A percentile compares a stretch with the other conserved stretches of the same genome.
phyloP scores from a whole-genome alignment of 1,140 invertebrate genomes.

The Bombus vancouverensis region DNA sequence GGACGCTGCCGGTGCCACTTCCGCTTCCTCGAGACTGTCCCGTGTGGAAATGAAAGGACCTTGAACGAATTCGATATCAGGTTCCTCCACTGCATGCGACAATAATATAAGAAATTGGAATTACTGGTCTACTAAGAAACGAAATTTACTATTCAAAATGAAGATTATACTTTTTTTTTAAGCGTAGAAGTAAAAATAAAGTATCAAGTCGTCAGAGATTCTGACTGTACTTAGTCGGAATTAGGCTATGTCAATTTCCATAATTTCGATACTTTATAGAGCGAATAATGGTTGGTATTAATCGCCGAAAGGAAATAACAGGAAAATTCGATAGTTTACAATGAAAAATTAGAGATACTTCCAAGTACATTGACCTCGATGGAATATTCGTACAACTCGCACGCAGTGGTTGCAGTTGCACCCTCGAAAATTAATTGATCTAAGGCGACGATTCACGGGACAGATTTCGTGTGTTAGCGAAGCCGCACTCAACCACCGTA shows the following conservation, averaged over 20 bases:
- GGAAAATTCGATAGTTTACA: not conserved
- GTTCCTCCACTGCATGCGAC: constrained; percentile 12
- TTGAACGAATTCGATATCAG: not conserved
- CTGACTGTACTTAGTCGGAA: not conserved
- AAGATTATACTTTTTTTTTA: not conserved
- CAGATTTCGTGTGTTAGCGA: constrained; percentile 59
- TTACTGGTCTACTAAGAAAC: not conserved
- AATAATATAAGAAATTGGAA: not conserved
- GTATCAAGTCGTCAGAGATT: not conserved
- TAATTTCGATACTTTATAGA: not conserved
- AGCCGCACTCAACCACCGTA: constrained; percentile 55
- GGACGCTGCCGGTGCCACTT: constrained; percentile 74
- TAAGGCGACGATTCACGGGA: constrained; percentile 30
- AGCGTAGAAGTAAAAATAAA: not conserved
- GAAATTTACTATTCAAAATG: not conserved
- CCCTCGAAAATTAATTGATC: not conserved
- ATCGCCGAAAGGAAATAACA: not conserved
- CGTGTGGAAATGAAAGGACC: not conserved
- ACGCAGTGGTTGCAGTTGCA: not conserved
- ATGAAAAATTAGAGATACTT: not conserved
- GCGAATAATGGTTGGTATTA: not conserved
- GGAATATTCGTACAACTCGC: not conserved
- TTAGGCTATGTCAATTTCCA: not conserved
- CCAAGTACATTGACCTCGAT: not conserved
- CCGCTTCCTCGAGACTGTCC: constrained; percentile 72